Base-by-base conservation (phyloP, 2,113 vertebrate species). In the Aleadryas rufinucha region DNA sequence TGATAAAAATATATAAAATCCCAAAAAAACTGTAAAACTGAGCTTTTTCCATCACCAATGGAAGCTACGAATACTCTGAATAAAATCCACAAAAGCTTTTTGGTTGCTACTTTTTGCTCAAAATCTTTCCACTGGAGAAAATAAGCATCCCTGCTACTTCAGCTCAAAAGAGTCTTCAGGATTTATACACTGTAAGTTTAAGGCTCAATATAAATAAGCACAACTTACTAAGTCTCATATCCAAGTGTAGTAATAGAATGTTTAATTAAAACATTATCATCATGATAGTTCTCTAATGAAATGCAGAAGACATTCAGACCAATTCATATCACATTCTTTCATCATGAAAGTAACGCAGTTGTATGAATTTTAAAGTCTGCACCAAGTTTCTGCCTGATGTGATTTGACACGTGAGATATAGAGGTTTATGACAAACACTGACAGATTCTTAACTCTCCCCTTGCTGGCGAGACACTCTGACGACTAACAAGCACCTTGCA, bases 401-500 rank as follows among this genome's bases (percentile, higher is more conserved):
- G 72, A 54, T 82, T 12, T 92, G 80, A 86, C 80, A 86, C 27
- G 23, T 28, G 52, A 95, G 68, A 56, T 21, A 18, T 0, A 93
- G 53, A 87, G 49, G 72, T 53, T 88, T 57, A 64, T 22, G 57
- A 77, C 64, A 87, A 87, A 88, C 56, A 39, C n/a, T 14, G 60
- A 68, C 47, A 88, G 79, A 90, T 74, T 53, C 76, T 66, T 72
- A 81, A 91, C 81, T 85, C 81, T 69, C 7, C 70, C 54, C 8
- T 10, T 57, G 84, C 88, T 91, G 91, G 81, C 15, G 0, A 95
- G 94, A 89, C 92, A 87, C 69, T 71, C 37, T 14, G 82, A 89
- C 6, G 23, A 90, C 90, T 74, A 91, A 90, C 33, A 71, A 84
- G 70, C 84, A 93, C 90, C 89, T 95, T 88, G 74, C n/a, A 49